Evolutionary conservation across 53 echinoderm and acorn worm species (phyloP).

Genomic region (Arbacia lixula): DNA sequence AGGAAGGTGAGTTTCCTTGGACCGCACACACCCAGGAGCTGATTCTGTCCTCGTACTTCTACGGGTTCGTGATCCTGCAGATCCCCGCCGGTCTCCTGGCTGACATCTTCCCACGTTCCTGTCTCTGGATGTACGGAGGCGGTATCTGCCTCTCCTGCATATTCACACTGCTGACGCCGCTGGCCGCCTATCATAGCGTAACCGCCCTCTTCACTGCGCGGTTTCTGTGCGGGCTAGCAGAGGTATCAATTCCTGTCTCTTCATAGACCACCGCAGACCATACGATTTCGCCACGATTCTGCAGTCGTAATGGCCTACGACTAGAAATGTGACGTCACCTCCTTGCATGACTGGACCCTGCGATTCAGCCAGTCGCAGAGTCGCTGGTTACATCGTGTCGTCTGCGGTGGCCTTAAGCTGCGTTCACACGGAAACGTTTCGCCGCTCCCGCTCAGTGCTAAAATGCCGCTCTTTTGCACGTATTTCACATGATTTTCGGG

Average conservation of each 20-base stretch:
- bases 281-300: no score
- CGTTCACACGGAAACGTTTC: no score
- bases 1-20: conserved; percentile 35
- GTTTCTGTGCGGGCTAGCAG: conserved; percentile 11
- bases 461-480: no score
- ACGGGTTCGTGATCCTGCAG: conserved; percentile 22
- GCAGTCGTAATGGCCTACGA: no score
- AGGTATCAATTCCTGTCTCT: neutral
- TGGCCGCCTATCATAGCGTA: conserved; percentile 24
- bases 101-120: conserved; percentile 18
- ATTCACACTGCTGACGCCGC: neutral
- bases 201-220: neutral
- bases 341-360: no score
- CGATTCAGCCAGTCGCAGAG: no score
- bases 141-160: neutral
- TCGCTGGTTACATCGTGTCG: no score
- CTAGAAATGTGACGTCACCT: no score
- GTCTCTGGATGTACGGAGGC: conserved; percentile 19
- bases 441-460: no score
- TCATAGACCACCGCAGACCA: no score
- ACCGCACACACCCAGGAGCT: conserved; percentile 19
- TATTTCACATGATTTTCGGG: no score
- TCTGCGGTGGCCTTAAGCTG: no score
- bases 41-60: conserved; percentile 14
- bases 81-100: conserved; percentile 13